These are phyloP conservation scores for Malacoraja senta DNA, from an alignment of 2,797 vertebrate genomes.

Conservation along the genomic window DNA sequence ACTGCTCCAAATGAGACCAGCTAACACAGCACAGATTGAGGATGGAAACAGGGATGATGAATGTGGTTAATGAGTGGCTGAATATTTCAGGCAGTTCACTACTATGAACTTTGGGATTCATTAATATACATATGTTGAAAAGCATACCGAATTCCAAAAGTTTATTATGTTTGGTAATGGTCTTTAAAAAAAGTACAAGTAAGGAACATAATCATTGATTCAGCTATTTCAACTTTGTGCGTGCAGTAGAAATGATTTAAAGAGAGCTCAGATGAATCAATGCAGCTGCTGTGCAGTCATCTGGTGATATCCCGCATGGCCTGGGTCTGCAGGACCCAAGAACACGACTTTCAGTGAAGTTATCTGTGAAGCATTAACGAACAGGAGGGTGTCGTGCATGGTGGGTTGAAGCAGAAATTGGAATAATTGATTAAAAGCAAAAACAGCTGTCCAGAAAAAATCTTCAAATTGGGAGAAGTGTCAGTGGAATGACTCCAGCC, in stretches of 20 bases:
- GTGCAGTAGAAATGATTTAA: not conserved
- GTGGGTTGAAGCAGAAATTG: not conserved
- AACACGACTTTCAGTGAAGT: slow-evolving; percentile 25
- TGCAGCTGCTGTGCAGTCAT: slow-evolving; percentile 24
- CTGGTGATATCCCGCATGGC: slow-evolving; percentile 23
- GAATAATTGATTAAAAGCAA: slow-evolving; percentile 28
- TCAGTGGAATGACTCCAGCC: not conserved
- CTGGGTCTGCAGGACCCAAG: not conserved
- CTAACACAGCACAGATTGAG: not conserved
- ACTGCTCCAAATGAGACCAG: not conserved
- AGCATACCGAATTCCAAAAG: not conserved
- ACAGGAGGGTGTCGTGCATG: slow-evolving; percentile 20
- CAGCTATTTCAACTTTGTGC: not conserved
- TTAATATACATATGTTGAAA: not conserved
- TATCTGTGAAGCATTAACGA: slow-evolving; percentile 33
- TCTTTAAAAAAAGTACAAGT: not conserved
- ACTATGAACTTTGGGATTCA: not conserved
- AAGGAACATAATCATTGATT: not conserved
- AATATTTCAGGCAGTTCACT: not conserved
- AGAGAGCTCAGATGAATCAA: not conserved
- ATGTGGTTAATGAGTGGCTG: not conserved
- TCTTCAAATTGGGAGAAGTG: not conserved
- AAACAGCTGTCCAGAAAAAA: slow-evolving; percentile 16
- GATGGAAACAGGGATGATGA: not conserved
- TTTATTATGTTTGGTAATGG: not conserved